Evolutionary conservation across 2,113 vertebrate genomes (phyloP).

Genomic region (Lethenteron camtschaticum): DNA sequence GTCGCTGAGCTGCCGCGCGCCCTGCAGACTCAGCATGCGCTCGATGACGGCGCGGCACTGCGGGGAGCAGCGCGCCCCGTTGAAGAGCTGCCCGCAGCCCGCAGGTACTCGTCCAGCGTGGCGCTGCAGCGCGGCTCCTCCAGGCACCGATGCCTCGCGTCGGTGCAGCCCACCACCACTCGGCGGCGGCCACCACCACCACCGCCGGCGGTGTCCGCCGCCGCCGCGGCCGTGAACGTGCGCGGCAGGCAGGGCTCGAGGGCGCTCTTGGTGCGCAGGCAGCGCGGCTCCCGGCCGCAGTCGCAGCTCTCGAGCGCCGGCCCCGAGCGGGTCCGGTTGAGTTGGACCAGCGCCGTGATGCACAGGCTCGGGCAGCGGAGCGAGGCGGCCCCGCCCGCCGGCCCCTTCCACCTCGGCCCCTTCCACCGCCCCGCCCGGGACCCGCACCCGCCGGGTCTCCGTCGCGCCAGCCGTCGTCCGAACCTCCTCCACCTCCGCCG

Average conservation of each 20-base stretch:
- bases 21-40: conserved; percentile 30
- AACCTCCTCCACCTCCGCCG: background rate
- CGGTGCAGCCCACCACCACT: conserved; percentile 28
- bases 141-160: conserved; percentile 33
- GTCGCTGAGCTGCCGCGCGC: conserved; percentile 27
- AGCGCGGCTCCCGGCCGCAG: background rate
- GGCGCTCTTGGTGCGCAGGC: background rate
- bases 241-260: conserved; percentile 2
- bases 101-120: conserved; percentile 28
- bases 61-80: conserved; percentile 31
- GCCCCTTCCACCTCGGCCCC: too few relatives aligned
- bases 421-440: conserved; percentile 26
- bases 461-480: background rate
- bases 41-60: conserved; percentile 30
- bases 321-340: background rate
- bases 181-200: conserved; percentile 18
- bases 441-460: conserved; percentile 15
- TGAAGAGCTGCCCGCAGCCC: conserved; percentile 43
- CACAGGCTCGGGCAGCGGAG: background rate
- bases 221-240: conserved; percentile 19
- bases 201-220: conserved; percentile 29
- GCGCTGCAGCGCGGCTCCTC: conserved; percentile 24
- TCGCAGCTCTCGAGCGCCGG: conserved; percentile 1
- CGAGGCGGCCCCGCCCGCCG: conserved; percentile 27
- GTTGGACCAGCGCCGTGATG: background rate